Percentiles rank a stretch among this genome's conserved stretches.
These are phyloP conservation scores for Lycaena phlaeas DNA, from an alignment of 2,888 invertebrate species.

Conservation along the genomic window DNA sequence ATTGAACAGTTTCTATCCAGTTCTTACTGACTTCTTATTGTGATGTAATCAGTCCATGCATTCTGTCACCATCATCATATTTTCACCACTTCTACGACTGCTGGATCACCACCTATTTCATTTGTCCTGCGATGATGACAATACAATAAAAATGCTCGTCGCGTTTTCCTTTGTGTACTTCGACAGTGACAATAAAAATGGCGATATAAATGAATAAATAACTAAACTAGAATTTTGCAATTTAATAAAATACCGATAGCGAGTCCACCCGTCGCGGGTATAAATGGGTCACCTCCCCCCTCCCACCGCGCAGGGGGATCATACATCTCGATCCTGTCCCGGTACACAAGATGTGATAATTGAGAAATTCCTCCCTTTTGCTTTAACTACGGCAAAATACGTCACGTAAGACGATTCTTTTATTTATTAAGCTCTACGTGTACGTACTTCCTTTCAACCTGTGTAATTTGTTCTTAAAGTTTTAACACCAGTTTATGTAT, in stretches of 20 bases:
- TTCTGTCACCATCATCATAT: too few species aligned
- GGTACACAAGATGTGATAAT: conserved; percentile 32
- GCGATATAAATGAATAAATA: too few species aligned
- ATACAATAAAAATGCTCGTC: too few species aligned
- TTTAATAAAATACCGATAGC: conserved; percentile 8
- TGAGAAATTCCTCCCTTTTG: conserved; percentile 34
- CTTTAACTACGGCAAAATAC: conserved; percentile 16
- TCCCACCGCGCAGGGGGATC: conserved; percentile 23
- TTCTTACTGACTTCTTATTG: too few species aligned
- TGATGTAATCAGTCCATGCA: too few species aligned
- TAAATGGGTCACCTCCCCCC: conserved; percentile 40
- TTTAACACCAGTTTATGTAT: background rate
- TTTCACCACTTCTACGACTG: too few species aligned
- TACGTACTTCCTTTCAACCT: background rate
- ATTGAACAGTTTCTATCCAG: too few species aligned
- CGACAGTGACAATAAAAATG: too few species aligned
- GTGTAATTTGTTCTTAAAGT: background rate
- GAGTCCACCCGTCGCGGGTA: conserved; percentile 4
- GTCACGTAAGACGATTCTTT: conserved; percentile 12
- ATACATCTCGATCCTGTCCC: conserved; percentile 42
- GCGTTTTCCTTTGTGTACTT: too few species aligned
- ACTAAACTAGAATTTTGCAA: conserved; percentile 7
- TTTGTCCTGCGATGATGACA: too few species aligned
- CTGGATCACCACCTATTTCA: too few species aligned
- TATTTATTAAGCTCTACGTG: conserved; percentile 2